These are phyloP conservation scores for Linnaemya vulpina DNA, from an alignment of 2,888 invertebrate species.

Conservation along the genomic window DNA sequence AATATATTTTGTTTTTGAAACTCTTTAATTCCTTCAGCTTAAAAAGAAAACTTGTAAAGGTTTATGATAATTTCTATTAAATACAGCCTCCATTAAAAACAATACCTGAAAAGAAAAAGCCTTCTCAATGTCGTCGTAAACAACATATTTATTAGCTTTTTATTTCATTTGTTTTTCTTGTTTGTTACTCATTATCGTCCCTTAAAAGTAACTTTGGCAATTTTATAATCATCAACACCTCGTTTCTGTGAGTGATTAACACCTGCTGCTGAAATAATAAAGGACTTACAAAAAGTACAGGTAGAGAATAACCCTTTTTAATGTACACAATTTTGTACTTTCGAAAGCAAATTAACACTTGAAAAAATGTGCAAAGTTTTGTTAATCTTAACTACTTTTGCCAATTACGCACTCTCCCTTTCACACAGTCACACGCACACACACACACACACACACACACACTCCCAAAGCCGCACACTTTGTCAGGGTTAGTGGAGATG, in stretches of 20 bases:
- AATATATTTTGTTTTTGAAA: too few relatives aligned
- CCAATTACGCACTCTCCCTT: conserved; percentile 43
- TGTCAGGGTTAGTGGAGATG: too few relatives aligned
- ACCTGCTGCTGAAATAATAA: conserved; percentile 69
- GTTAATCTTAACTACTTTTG: conserved; percentile 67
- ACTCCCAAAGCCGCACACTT: too few relatives aligned
- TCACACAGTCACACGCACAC: not conserved
- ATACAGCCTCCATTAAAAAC: conserved; percentile 9
- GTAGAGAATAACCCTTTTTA: conserved; percentile 33
- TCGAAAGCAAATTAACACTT: conserved; percentile 68
- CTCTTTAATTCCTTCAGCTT: conserved; percentile 2
- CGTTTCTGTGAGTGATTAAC: conserved; percentile 68
- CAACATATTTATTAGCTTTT: conserved; percentile 9
- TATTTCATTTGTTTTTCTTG: conserved; percentile 23
- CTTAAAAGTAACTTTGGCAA: conserved; percentile 33
- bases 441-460: not conserved
- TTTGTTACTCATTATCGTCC: conserved; percentile 3
- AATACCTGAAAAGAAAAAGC: conserved; percentile 1
- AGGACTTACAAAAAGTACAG: conserved; percentile 39
- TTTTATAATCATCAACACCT: conserved; percentile 66
- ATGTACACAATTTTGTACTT: conserved; percentile 34
- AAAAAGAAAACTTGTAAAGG: conserved; percentile 11
- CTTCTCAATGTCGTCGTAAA: conserved; percentile 15
- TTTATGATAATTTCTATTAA: conserved; percentile 16
- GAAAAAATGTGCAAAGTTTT: conserved; percentile 64